These are phyloP conservation scores for Otus sunia DNA, from an alignment of 2,113 vertebrate species.

Conservation along the genomic window DNA sequence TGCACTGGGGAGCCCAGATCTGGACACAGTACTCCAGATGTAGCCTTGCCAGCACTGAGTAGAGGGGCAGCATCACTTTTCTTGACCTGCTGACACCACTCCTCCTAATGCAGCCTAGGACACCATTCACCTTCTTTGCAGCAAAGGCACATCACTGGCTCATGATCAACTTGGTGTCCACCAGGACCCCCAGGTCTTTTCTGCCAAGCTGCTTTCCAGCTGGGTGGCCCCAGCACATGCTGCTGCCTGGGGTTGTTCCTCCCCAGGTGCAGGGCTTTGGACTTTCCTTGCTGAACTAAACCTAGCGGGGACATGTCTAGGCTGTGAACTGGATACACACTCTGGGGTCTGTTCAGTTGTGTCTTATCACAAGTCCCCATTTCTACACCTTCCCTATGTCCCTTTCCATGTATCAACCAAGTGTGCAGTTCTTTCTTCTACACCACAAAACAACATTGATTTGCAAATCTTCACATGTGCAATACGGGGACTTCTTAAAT, in stretches of 20 bases:
- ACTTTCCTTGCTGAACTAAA: background rate
- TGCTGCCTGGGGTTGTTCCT: background rate
- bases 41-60: rapidly evolving
- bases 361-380: background rate
- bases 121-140: background rate
- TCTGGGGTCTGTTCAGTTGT: background rate
- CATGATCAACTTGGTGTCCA: background rate
- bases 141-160: background rate
- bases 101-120: background rate
- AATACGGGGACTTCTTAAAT: background rate
- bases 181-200: background rate
- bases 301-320: background rate
- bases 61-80: background rate
- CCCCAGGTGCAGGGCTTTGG: background rate
- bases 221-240: rapidly evolving
- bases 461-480: background rate
- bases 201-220: background rate
- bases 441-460: background rate
- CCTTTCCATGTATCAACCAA: background rate
- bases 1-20: background rate
- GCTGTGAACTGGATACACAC: background rate
- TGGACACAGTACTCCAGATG: too few relatives aligned
- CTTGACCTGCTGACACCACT: background rate
- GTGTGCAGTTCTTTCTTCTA: background rate
- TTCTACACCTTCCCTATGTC: background rate